phyloP scores from a whole-genome alignment of 2,888 invertebrate genomes.

The Drepanosiphum platanoidis region DNA sequence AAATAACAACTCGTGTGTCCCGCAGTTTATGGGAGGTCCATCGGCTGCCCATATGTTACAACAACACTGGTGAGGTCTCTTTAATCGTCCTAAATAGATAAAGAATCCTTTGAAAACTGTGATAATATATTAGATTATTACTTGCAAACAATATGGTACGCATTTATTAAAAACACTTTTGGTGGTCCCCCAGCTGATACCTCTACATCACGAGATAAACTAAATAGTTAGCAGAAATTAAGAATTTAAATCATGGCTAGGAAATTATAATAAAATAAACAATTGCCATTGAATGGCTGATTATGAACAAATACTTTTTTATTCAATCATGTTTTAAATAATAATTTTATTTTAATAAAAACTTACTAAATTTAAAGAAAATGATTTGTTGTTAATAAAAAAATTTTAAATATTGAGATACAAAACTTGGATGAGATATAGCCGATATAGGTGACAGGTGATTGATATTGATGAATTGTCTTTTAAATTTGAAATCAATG shows the following conservation, averaged over 20 bases:
- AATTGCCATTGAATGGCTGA: background rate
- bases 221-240: background rate
- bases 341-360: background rate
- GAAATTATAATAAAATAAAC: slow-evolving; percentile 6
- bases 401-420: no score
- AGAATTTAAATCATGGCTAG: background rate
- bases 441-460: no score
- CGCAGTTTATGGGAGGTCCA: background rate
- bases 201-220: background rate
- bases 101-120: background rate
- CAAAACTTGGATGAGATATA: no score
- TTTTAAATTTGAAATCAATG: no score
- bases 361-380: background rate
- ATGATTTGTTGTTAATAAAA: no score
- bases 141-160: slow-evolving; percentile 7
- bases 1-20: background rate
- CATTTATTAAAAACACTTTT: background rate
- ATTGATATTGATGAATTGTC: no score
- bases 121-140: slow-evolving; percentile 4
- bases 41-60: background rate
- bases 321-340: no score
- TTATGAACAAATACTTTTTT: background rate
- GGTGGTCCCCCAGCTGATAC: background rate
- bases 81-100: slow-evolving; percentile 8
- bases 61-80: background rate